Evolutionary conservation across 1,140 invertebrate genomes (phyloP).

Genomic region (Zaprionus inermis): DNA sequence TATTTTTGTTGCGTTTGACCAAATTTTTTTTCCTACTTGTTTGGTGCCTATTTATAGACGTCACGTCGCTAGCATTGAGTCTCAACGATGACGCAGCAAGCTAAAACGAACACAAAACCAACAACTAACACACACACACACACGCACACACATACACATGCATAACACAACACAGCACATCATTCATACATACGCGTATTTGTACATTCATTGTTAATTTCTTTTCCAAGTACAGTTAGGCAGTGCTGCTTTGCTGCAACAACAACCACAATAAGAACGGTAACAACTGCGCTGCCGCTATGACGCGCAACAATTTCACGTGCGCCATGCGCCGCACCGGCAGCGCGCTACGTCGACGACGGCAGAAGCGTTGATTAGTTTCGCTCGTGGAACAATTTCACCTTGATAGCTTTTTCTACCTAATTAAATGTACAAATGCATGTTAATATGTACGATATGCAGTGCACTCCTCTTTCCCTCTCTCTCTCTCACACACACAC

Average conservation of each 20-base stretch:
- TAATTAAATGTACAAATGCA: conserved; percentile 6
- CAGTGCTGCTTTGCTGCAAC: conserved; percentile 21
- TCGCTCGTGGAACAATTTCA: conserved; percentile 1
- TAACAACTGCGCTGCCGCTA: not conserved
- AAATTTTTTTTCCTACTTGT: conserved; percentile 45
- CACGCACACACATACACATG: not conserved
- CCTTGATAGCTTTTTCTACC: conserved; percentile 3
- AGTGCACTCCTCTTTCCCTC: not conserved
- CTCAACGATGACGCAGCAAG: conserved; percentile 67
- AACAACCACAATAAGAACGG: conserved; percentile 28
- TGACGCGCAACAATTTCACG: conserved; percentile 37
- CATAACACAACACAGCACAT: not conserved
- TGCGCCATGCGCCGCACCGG: conserved; percentile 5
- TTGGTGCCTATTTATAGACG: conserved; percentile 68
- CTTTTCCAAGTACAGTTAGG: conserved; percentile 5
- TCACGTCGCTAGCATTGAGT: conserved; percentile 38
- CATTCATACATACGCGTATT: conserved; percentile 1
- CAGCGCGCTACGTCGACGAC: conserved; percentile 2
- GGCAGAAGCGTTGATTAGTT: conserved; percentile 3
- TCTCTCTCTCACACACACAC: not conserved
- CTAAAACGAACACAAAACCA: conserved; percentile 36
- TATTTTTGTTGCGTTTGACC: conserved; percentile 5
- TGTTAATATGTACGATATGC: conserved; percentile 2
- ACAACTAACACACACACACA: conserved; percentile 35
- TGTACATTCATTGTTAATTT: conserved; percentile 10